Evolutionary conservation across 1,140 invertebrate species (phyloP), one percentile per base, ranked within the genome.

Genomic region (Heliconius hermathena): DNA sequence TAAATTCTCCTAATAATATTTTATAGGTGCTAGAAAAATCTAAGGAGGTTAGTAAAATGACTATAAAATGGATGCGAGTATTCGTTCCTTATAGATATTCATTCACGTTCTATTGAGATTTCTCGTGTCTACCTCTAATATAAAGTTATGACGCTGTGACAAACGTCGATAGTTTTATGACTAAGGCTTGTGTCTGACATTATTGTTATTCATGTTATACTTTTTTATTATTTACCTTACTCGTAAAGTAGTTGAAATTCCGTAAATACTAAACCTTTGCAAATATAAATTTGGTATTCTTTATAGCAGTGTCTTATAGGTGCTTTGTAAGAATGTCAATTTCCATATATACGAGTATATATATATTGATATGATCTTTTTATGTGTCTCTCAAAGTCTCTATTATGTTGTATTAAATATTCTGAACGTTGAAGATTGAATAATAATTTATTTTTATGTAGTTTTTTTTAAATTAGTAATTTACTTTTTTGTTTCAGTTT

Each of bases 401-500:
- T 57, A 8, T 57, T 57, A 18, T 5, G 18, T 5, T 52, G 0
- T 18, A 18, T 49, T 49, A 49, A 16, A 49, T 4, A 49, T 16
- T 49, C 13, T 52, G 49, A 52, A 52, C 16, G 0, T 13, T 52
- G 49, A 52, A 18, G 49, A 52, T 46, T 46, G 41, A 4, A 46
- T 4, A 4, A 46, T 46, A 46, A 46, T 13, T 46, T 46, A 46
- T 46, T 46, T 46, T 3, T 13, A 52, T 52, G 13, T 52, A 52
- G 0, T 18, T 52, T 18, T 16, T 49, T 20, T 52, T 4, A 5
- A 57, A 57, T 22, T 57, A 20, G n/a, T 57, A n/a, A 57, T 57
- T 66, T 29, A 9, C 20, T 66, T 5, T 33, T 72, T 79, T n/a
- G 38, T 90, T 91, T 85, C 92, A 98, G 96, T 97, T 97, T 77